Base-by-base conservation (phyloP, 2,113 vertebrate species). In the Rallus limicola region DNA sequence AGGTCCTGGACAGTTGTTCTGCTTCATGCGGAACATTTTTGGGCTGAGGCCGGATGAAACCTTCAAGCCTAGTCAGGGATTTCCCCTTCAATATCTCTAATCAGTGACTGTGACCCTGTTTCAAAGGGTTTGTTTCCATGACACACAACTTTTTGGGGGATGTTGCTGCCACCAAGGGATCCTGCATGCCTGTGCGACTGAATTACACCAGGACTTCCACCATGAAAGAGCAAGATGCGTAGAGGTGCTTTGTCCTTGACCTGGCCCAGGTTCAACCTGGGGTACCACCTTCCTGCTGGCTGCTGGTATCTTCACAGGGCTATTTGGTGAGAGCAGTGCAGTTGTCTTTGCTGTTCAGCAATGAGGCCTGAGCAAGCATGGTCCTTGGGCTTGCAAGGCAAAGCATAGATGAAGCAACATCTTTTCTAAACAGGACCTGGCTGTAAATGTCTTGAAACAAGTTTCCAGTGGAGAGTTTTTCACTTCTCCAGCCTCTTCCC, bases 321-420 rank as follows among this genome's bases (percentile, higher is more conserved):
- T 82, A 13, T 80, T 56, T 18, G 69, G 68, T 25, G 23, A 29
- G 38, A 55, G 63, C 3, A 4, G 48, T 31, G 53, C 48, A 55
- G 67, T 1, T 0, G 58, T 2, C 11, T 75, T 48, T 33, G 76
- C 64, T 3, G 0, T 13, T 34, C 2, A 1, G 38, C 52, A 40
- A 33, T 63, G 7, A 2, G 4, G 14, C 38, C 33, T 1, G 5
- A 23, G 42, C 23, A 28, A 1, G 0, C 21, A 0, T 0, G 1
- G 60, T 5, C 69, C 55, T 64, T 0, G 1, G 58, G 52, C 60
- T 85, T 0, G 1, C 0, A 1, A 94, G 48, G 76, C 46, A 72
- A 83, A 80, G 63, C 68, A 34, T 44, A 55, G n/a, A 78, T 69
- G 82, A 88, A 71, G 17, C 29, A 70, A 34, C 23, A 17, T 56